Base-by-base conservation (phyloP, 2,888 invertebrate genomes). In the Eledone cirrhosa region DNA sequence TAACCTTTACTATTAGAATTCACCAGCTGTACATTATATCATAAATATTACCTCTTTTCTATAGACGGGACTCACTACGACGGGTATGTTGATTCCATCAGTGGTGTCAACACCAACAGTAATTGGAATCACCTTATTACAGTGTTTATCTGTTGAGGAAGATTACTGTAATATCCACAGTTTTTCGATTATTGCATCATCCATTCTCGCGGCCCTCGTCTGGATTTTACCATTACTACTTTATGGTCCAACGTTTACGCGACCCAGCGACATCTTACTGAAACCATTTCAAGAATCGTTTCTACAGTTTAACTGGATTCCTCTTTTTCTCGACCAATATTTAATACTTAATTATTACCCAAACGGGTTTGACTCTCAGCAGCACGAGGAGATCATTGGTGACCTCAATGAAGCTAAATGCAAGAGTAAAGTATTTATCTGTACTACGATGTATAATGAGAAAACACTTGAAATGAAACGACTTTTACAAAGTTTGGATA, bases 371-470 rank as follows among this genome's bases (percentile, higher is more conserved):
- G 74, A 78, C 16, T 74, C 53, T 7, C 33, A n/a, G 31, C 33
- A 5, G 47, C 69, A 13, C 24, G 29, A 1, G 29, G 33, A 29
- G 59, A 48, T 29, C 31, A 53, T 16, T 74, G 69, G 16, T 27
- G 63, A 48, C 63, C 77, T 24, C 31, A 48, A 47, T 47, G 22
- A 19, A 27, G 27, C 69, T 11, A 31, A 29, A 22, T 65, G 29
- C 14, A 33, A 29, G 48, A 84, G 79, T 41, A 78, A 78, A 16
- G 80, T 84, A 19, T 84, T 84, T 47, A 80, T 84, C 7, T 84
- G 84, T 77, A 84, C 84, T 2, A 84, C 84, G 2, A 84, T 84
- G 84, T 83, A 82, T 75, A 78, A 82, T 27, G 84, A 84, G 77
- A 79, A 80, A 16, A 80, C 80, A 22, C 65, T 79, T 29, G 84